These are phyloP conservation scores for Syngnathoides biaculeatus DNA, from an alignment of 2,113 vertebrate genomes.

Conservation along the genomic window DNA sequence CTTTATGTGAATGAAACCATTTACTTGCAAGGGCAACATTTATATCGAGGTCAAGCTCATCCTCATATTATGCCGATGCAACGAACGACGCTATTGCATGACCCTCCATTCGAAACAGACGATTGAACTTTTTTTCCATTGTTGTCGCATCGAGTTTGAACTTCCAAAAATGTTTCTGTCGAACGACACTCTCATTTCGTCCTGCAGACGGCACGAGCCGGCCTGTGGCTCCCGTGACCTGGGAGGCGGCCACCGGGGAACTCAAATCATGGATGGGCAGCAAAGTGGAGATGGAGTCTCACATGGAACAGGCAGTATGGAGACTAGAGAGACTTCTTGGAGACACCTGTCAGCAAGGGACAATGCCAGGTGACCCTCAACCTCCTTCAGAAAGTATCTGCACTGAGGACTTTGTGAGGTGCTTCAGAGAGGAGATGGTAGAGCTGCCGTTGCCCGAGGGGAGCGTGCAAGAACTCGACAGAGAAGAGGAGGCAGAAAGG, in stretches of 20 bases:
- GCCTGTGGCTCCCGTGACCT: neutral
- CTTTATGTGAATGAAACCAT: too few relatives aligned
- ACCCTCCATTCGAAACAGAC: neutral
- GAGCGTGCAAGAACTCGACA: slow-evolving; percentile 4
- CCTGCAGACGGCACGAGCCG: slow-evolving; percentile 21
- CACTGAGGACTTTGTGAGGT: slow-evolving; percentile 74
- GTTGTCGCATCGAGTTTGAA: neutral
- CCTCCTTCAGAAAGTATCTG: slow-evolving; percentile 70
- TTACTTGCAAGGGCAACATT: too few relatives aligned
- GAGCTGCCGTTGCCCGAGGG: slow-evolving; percentile 36
- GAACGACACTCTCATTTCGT: slow-evolving; percentile 9
- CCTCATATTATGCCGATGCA: neutral
- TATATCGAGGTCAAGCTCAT: too few relatives aligned
- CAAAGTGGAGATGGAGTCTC: slow-evolving; percentile 37
- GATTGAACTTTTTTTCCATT: neutral
- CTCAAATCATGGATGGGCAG: slow-evolving; percentile 8
- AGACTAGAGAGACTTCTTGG: slow-evolving; percentile 61
- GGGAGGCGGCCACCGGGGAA: slow-evolving; percentile 3
- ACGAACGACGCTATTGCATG: neutral
- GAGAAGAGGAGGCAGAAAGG: slow-evolving; percentile 8
- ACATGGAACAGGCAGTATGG: slow-evolving; percentile 64
- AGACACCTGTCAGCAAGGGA: slow-evolving; percentile 23
- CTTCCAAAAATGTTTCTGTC: neutral
- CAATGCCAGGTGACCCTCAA: slow-evolving; percentile 10
- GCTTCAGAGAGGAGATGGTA: slow-evolving; percentile 69